Base-by-base conservation (phyloP, 2,888 invertebrate species). In the Erannis defoliaria region DNA sequence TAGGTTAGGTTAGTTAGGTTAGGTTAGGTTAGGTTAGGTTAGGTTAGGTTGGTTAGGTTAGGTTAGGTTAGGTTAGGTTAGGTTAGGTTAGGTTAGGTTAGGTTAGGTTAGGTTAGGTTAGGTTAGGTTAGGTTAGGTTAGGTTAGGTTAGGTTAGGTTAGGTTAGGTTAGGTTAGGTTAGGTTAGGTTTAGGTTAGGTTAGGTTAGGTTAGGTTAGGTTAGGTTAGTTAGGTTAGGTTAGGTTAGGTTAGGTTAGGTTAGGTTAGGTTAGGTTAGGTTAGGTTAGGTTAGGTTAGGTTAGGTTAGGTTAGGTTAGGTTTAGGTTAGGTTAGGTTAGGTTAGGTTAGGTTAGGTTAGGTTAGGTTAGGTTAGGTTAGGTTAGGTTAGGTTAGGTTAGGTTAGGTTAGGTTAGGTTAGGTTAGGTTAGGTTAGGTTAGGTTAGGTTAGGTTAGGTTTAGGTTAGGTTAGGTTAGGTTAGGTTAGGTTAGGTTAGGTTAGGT, bases 171-270 rank as follows among this genome's bases (percentile, higher is more conserved):
- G n/a, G n/a, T n/a, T n/a, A n/a, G n/a, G n/a, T n/a, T n/a, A n/a
- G n/a, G n/a, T n/a, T n/a, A n/a, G n/a, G n/a, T n/a, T 65, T 65
- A 65, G 65, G 65, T 65, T 67, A 65, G 65, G 62, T 62, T 61
- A 62, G 61, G 65, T 61, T 61, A 60, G 60, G 64, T 64, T 61
- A 61, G 64, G 60, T 60, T 60, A 66, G 66, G 66, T 66, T 66
- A 67, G 67, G 67, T 64, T 64, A 64, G 67, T n/a, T n/a, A n/a
- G n/a, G n/a, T n/a, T n/a, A n/a, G n/a, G 64, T 64, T 59, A 59
- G 63, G 65, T 65, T 65, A 63, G 64, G 60, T 65, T 61, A 55
- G 56, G 64, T 62, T 63, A 62, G 60, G 57, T 57, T 56, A 54
- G 50, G 61, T 61, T 61, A 61, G 59, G 59, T 60, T 60, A 54